Conservation (phyloP, 1,140 invertebrate species). For the Cyphomyrmex costatus region DNA sequence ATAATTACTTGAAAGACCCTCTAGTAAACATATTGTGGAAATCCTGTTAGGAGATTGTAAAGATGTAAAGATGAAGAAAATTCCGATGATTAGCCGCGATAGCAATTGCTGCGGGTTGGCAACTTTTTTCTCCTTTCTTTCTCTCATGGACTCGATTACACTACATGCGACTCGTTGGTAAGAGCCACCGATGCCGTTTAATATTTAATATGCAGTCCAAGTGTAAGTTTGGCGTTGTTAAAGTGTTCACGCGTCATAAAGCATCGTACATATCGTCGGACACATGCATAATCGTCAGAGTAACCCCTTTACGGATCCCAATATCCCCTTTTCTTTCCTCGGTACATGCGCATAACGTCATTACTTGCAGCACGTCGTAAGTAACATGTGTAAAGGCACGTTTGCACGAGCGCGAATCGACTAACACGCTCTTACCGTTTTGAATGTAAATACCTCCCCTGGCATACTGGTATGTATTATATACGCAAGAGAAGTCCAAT, state of each 20-base stretch:
- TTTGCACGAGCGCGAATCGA: slow-evolving; percentile 67
- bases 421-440: slow-evolving; percentile 6
- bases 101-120: slow-evolving; percentile 22
- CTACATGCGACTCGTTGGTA: slow-evolving; percentile 20
- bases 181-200: slow-evolving; percentile 66
- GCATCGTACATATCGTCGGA: slow-evolving; percentile 61
- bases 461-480: not conserved
- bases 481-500: not conserved
- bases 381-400: slow-evolving; percentile 73
- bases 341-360: slow-evolving; percentile 60
- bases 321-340: not conserved
- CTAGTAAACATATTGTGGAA: not conserved
- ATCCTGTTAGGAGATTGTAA: slow-evolving; percentile 65
- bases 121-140: slow-evolving; percentile 15
- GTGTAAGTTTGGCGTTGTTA: slow-evolving; percentile 60
- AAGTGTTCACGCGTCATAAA: slow-evolving; percentile 68
- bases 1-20: not conserved
- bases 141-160: slow-evolving; percentile 27
- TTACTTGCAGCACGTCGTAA: slow-evolving; percentile 76
- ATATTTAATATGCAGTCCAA: slow-evolving; percentile 72
- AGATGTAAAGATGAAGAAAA: slow-evolving; percentile 35
- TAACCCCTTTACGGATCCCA: slow-evolving; percentile 44
- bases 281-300: slow-evolving; percentile 55
- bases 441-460: slow-evolving; percentile 69
- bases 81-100: slow-evolving; percentile 36